Conservation (phyloP, 1,140 invertebrate genomes). For the Lucilia cuprina region DNA sequence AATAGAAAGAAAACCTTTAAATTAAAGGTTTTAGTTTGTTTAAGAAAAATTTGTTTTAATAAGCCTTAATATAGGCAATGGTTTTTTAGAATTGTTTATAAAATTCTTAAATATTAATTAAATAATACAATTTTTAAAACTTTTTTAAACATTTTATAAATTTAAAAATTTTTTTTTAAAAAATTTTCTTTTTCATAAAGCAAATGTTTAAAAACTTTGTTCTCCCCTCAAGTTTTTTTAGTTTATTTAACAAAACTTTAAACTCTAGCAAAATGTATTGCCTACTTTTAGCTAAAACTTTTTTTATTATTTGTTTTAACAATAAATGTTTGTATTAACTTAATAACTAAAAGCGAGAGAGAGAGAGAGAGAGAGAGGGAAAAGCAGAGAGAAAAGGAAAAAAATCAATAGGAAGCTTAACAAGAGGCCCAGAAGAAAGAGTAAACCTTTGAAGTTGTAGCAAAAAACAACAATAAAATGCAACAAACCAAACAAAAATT, state of each 20-base stretch:
- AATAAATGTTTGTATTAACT: slow-evolving; percentile 4
- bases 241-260: background rate
- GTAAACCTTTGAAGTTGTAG: slow-evolving; percentile 1
- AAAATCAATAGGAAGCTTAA: background rate
- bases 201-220: slow-evolving; percentile 3
- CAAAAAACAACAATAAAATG: slow-evolving; percentile 2
- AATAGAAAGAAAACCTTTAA: background rate
- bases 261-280: background rate
- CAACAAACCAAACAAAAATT: background rate
- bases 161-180: no score
- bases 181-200: background rate
- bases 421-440: background rate
- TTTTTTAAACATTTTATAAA: no score
- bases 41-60: no score
- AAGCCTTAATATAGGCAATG: no score
- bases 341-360: background rate
- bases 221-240: background rate
- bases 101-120: no score
- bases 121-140: no score
- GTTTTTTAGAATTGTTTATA: no score
- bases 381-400: no score
- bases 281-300: slow-evolving; percentile 11
- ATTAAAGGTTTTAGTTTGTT: no score
- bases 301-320: background rate
- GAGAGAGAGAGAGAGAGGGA: background rate